Conservation (phyloP, 2,888 invertebrate species). For the Capitulum mitella region DNA sequence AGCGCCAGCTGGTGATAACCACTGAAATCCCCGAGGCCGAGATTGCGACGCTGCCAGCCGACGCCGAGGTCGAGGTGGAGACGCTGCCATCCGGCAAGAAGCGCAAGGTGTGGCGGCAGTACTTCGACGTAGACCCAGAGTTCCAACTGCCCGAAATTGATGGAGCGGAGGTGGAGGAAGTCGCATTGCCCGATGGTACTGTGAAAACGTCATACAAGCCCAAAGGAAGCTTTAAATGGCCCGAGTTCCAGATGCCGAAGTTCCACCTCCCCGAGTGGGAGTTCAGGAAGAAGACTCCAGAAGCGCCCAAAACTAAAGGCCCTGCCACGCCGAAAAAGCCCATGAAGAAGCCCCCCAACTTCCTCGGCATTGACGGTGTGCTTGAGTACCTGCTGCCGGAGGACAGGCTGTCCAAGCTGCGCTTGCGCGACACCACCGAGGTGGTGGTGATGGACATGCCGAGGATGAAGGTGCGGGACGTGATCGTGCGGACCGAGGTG, state of each 20-base stretch:
- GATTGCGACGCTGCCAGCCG: not conserved
- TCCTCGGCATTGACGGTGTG: not conserved
- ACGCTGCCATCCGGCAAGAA: not conserved
- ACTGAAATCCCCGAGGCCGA: not conserved
- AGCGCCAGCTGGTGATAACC: not conserved
- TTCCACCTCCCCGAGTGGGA: not conserved
- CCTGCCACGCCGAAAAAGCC: not conserved
- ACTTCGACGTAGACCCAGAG: not conserved
- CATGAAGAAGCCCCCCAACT: not conserved
- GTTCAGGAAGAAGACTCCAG: not conserved
- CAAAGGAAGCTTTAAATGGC: not conserved
- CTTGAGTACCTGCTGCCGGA: not conserved
- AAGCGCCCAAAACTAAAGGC: not conserved
- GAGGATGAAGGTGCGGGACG: not conserved
- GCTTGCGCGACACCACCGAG: not conserved
- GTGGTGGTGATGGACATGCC: not conserved
- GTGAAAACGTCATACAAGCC: not conserved
- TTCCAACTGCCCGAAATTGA: not conserved
- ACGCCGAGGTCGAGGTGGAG: not conserved
- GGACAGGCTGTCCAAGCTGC: not conserved
- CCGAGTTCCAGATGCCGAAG: slow-evolving; percentile 1
- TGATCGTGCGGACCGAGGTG: not conserved
- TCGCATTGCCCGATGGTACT: not conserved
- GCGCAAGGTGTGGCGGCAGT: slow-evolving; percentile 7
- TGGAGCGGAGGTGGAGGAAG: not conserved